Base-by-base conservation (phyloP, 2,888 invertebrate genomes). In the Thereva nobilitata region DNA sequence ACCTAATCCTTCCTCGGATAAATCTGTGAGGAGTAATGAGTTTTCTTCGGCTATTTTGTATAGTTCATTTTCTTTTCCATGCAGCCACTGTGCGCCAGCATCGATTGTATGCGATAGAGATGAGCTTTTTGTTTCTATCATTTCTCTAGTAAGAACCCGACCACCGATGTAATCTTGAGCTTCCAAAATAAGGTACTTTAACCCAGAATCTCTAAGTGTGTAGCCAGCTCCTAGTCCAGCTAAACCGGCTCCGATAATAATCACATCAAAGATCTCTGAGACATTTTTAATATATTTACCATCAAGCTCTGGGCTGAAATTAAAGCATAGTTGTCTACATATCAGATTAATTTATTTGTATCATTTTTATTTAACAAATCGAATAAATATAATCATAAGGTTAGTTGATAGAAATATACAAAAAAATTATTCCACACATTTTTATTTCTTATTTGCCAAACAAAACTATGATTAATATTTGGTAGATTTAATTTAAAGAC, bases 141-240 rank as follows among this genome's bases (percentile, higher is more conserved):
- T 61, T 35, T 63, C 9, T 56, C 23, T 55, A 0, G 83, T 80
- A 47, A 77, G 72, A 52, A 87, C 80, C 66, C 87, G 78, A 3
- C 87, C 87, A 0, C 87, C 87, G 67, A 87, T 82, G 64, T 85
- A 80, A 67, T 83, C 79, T 67, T 83, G 83, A 4, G 85, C 85
- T 75, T 87, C 87, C 52, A 87, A 74, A 0, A 86, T 82, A 44
- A 83, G 6, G 85, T 83, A 70, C 79, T 73, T 52, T 70, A 72
- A 10, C 44, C 61, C 53, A 3, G 54, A 12, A 35, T 69, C 50
- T 52, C 52, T 68, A 9, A 71, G 50, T 34, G 65, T 63, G 23
- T 56, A 50, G 4, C 71, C 74, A 5, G 74, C 73, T 9, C 74
- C 74, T 10, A 75, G 69, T 9, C 74, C 75, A 12, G 74, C 71